Evolutionary conservation across 2,888 invertebrate genomes (phyloP).

Genomic region (Meghimatium bilineatum): DNA sequence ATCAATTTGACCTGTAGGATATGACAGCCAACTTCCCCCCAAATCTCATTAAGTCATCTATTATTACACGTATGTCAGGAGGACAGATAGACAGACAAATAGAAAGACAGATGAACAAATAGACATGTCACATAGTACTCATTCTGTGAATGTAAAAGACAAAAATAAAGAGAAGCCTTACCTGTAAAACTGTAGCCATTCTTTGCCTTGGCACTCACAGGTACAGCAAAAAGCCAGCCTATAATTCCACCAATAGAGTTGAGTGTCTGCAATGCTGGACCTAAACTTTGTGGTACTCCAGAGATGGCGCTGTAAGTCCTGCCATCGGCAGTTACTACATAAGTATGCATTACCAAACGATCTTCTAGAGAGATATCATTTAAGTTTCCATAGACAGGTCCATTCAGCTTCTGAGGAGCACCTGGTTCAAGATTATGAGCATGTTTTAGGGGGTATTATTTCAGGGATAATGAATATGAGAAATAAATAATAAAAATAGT

Average conservation of each 20-base stretch:
- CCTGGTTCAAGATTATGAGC: conserved; percentile 78
- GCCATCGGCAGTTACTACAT: conserved; percentile 85
- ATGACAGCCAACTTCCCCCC: too few relatives aligned
- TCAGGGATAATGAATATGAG: too few relatives aligned
- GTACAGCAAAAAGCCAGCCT: conserved; percentile 94
- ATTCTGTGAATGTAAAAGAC: too few relatives aligned
- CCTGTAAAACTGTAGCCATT: conserved; percentile 90
- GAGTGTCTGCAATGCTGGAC: conserved; percentile 88
- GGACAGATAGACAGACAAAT: too few relatives aligned
- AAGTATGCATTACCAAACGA: conserved; percentile 91
- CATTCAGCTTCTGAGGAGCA: conserved; percentile 90
- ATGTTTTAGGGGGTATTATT: not conserved
- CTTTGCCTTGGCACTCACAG: conserved; percentile 83
- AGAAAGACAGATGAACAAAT: too few relatives aligned
- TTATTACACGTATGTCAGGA: too few relatives aligned
- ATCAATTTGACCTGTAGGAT: too few relatives aligned
- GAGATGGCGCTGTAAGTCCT: conserved; percentile 89
- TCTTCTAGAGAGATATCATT: conserved; percentile 86
- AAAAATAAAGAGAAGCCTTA: conserved; percentile 53
- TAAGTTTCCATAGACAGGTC: conserved; percentile 89
- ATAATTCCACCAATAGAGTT: conserved; percentile 89
- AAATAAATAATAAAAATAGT: too few relatives aligned
- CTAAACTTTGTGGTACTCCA: conserved; percentile 85
- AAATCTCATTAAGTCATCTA: too few relatives aligned
- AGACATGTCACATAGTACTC: too few relatives aligned